Evolutionary conservation across 2,888 invertebrate genomes (phyloP), one percentile per base, ranked within the genome.

Genomic region (Megalurothrips usitatus): DNA sequence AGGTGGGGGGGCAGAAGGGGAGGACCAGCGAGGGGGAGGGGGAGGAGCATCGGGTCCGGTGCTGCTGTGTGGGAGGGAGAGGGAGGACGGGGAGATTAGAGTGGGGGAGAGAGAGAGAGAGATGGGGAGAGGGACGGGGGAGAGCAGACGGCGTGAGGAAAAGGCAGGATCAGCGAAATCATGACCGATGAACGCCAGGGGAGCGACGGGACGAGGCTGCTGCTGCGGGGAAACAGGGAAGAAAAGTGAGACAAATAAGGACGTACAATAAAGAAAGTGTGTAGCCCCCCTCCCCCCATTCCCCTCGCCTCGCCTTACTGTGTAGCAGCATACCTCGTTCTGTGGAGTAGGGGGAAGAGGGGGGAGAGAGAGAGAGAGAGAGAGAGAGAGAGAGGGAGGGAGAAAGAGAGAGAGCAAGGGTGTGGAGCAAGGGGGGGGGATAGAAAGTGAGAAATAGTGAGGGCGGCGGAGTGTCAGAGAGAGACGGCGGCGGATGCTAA

Each of bases 231-330:
- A 1, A n/a, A 58, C 17, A 58, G 58, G n/a, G 68, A 75, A 75
- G 23, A 75, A 75, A 75, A 75, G 68, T 75, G 68, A 75, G 68
- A 75, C 68, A 75, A 75, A 75, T 75, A 75, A 75, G 68, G 68
- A 75, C 23, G 23, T 26, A 75, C 68, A 75, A 75, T 75, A 75
- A 75, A 75, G 68, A 26, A 75, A 26, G 17, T 10, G 58, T n/a
- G 58, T n/a, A 58, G 11, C 26, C 23, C 23, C 68, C 23, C 52
- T 52, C 52, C 17, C 17, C 9, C 49, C 52, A 14, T 52, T 52
- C 52, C 14, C 34, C 34, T 43, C 34, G 2, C 6, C 34, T 43
- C 58, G 58, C 52, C 52, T 52, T 17, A 58, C 58, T 43, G 6
- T 6, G 3, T 6, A 43, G 34, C 6, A 43, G 34, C 34, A 6